Evolutionary conservation across 2,888 invertebrate genomes (phyloP).

Genomic region (Drosophila kuntzei): DNA sequence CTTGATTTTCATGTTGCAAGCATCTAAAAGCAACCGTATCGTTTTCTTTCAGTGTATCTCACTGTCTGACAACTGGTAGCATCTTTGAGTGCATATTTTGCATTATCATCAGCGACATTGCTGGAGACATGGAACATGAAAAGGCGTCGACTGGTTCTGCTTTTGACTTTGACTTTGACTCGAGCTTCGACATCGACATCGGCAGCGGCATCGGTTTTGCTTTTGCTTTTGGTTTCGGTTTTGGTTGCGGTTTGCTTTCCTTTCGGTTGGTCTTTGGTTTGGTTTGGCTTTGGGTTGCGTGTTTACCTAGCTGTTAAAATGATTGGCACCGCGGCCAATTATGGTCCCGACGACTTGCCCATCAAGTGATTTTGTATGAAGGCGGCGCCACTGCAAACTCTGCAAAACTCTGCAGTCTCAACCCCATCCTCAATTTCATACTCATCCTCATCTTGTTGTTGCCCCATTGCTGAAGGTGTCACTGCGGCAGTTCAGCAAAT

Average conservation of each 20-base stretch:
- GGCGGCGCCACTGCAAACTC: constrained; percentile 64
- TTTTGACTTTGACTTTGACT: constrained; percentile 9
- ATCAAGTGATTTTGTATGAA: constrained; percentile 76
- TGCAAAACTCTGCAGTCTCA: constrained; percentile 7
- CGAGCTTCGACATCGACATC: background rate
- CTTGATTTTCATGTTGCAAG: background rate
- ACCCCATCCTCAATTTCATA: background rate
- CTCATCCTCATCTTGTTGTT: constrained; percentile 12
- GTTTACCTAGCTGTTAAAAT: constrained; percentile 79
- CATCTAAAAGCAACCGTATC: background rate
- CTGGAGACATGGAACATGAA: constrained; percentile 32
- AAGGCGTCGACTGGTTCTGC: constrained; percentile 42
- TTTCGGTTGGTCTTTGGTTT: constrained; percentile 24
- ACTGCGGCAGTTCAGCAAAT: constrained; percentile 67
- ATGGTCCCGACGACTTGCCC: constrained; percentile 65
- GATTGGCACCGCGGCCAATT: constrained; percentile 78
- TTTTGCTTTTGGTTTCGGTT: background rate
- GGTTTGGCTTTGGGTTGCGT: constrained; percentile 62
- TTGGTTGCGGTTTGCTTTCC: constrained; percentile 15
- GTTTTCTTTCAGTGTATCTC: constrained; percentile 42
- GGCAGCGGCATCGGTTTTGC: constrained; percentile 1
- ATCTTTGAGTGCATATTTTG: constrained; percentile 66
- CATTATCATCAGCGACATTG: constrained; percentile 68
- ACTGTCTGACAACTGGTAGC: constrained; percentile 44
- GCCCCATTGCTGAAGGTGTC: constrained; percentile 57